Conservation (phyloP, 2,888 invertebrate genomes). For the Leptinotarsa juncta region DNA sequence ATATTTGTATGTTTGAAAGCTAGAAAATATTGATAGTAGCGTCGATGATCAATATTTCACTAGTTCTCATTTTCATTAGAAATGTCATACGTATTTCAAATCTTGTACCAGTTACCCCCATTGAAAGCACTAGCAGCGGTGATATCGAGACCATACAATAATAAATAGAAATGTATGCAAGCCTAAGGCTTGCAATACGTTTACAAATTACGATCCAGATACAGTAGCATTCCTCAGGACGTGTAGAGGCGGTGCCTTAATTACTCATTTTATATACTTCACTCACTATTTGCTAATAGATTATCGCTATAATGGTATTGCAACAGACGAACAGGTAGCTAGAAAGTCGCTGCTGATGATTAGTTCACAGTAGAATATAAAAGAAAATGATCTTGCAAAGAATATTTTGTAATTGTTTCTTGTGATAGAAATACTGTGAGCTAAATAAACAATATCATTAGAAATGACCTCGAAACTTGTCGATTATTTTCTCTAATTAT, state of each 20-base stretch:
- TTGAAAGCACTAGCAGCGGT: constrained; percentile 23
- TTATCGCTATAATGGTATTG: constrained; percentile 47
- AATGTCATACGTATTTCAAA: background rate
- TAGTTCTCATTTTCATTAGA: too few relatives aligned
- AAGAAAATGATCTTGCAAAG: background rate
- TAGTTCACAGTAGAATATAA: background rate
- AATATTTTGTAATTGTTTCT: background rate
- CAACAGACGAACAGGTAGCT: constrained; percentile 26
- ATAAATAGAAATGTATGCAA: constrained; percentile 63
- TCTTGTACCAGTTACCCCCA: constrained; percentile 6
- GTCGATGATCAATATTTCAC: too few relatives aligned
- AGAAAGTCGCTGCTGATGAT: constrained; percentile 12
- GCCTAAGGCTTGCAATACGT: constrained; percentile 61
- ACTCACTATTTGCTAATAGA: constrained; percentile 64
- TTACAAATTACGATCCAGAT: constrained; percentile 65
- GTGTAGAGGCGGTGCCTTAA: constrained; percentile 65
- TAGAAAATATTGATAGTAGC: too few relatives aligned
- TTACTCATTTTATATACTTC: constrained; percentile 64
- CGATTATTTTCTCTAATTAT: too few relatives aligned
- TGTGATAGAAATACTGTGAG: background rate
- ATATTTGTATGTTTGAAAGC: too few relatives aligned
- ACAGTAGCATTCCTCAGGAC: constrained; percentile 64
- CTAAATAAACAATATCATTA: too few relatives aligned
- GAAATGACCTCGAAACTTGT: too few relatives aligned
- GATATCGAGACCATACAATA: constrained; percentile 55